Percentiles rank a stretch among this genome's conserved stretches.
Conservation (phyloP, 2,888 invertebrate genomes). For the Spisula subtruncata region DNA sequence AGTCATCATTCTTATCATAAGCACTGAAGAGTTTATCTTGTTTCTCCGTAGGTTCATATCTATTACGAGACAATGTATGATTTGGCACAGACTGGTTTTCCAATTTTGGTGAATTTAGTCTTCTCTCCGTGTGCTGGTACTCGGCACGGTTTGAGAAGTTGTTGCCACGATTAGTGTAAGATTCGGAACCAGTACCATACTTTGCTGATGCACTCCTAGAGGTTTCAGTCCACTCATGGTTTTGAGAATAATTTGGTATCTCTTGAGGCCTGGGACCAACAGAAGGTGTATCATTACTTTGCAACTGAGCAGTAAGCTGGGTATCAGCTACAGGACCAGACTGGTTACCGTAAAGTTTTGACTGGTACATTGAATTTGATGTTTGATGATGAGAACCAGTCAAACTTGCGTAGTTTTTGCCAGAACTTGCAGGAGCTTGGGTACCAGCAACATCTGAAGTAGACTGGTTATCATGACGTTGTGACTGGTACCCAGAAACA, state of each 20-base stretch:
- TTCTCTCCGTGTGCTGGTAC: constrained; percentile 16
- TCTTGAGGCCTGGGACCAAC: constrained; percentile 50
- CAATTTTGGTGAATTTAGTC: not conserved
- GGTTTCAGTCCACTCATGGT: not conserved
- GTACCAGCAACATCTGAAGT: constrained; percentile 30
- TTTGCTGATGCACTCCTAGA: not conserved
- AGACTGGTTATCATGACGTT: constrained; percentile 65
- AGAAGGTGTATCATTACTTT: constrained; percentile 11
- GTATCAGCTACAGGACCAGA: constrained; percentile 37
- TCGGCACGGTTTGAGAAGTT: not conserved
- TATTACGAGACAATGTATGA: constrained; percentile 4
- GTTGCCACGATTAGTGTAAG: not conserved
- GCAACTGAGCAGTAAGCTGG: constrained; percentile 17
- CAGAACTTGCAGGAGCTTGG: constrained; percentile 19
- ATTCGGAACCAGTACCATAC: not conserved
- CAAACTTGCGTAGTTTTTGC: constrained; percentile 27
- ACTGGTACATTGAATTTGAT: constrained; percentile 68
- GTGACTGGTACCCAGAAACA: constrained; percentile 65
- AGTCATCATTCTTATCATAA: not conserved
- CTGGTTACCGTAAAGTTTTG: constrained; percentile 63
- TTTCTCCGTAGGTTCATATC: not conserved
- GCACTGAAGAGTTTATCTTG: not conserved
- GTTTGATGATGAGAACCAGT: constrained; percentile 53
- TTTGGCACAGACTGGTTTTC: constrained; percentile 27
- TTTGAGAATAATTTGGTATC: not conserved